Percentiles rank a stretch among this genome's conserved stretches.
Evolutionary conservation across 2,113 vertebrate genomes (phyloP).

Genomic region (Zingel zingel): DNA sequence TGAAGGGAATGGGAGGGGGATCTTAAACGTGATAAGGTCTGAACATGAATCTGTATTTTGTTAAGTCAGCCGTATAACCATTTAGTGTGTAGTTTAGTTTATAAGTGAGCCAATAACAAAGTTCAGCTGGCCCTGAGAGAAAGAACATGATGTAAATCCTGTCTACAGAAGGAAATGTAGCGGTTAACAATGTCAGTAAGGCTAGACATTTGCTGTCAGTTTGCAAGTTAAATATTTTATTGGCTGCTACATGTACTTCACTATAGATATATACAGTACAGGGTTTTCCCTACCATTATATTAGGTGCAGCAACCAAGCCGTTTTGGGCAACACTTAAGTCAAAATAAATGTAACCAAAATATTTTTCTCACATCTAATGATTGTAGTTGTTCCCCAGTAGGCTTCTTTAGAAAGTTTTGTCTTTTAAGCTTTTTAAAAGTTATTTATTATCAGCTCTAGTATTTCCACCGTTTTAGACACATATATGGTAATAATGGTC

Average conservation of each 20-base stretch:
- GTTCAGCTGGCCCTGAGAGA: background rate
- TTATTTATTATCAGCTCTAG: too few species aligned
- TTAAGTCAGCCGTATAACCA: background rate
- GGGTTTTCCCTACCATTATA: too few species aligned
- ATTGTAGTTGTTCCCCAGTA: too few species aligned
- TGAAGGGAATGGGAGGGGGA: background rate
- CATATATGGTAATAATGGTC: too few species aligned
- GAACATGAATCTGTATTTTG: slow-evolving; percentile 1
- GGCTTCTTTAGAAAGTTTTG: too few species aligned
- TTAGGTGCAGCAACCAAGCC: too few species aligned
- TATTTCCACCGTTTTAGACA: too few species aligned
- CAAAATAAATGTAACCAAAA: too few species aligned
- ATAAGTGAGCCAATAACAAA: background rate
- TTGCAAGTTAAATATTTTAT: slow-evolving; percentile 32
- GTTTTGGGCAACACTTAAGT: too few species aligned
- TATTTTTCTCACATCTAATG: too few species aligned
- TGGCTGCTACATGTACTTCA: background rate
- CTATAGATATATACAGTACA: background rate
- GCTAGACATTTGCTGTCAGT: background rate
- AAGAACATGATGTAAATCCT: background rate
- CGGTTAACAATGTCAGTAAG: background rate
- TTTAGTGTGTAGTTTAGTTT: background rate
- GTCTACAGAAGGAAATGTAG: slow-evolving; percentile 8
- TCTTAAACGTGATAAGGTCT: background rate
- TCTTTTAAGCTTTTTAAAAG: too few species aligned